Conservation (phyloP, 2,113 vertebrate genomes). For the Passerina amoena region DNA sequence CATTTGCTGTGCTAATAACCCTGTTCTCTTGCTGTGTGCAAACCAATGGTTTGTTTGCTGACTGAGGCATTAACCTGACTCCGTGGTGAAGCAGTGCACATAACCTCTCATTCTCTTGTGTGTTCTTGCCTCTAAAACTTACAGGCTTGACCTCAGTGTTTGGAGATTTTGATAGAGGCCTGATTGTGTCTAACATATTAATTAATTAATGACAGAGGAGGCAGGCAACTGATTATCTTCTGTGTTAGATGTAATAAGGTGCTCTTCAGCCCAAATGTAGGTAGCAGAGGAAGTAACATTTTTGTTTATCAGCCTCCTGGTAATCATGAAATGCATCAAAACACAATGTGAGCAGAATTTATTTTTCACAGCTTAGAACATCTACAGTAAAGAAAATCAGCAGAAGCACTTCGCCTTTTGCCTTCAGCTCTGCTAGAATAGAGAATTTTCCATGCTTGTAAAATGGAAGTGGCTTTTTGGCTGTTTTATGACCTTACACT, state of each 20-base stretch:
- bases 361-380: not conserved
- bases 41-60: not conserved
- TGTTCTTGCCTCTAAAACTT: not conserved
- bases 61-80: not conserved
- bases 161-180: not conserved
- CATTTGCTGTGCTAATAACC: not conserved
- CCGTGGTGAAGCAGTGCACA: accelerated
- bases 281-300: not conserved
- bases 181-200: not conserved
- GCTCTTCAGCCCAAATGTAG: not conserved
- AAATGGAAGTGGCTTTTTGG: not conserved
- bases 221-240: not conserved
- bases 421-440: not conserved
- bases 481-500: not conserved
- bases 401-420: not conserved
- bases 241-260: not conserved
- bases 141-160: not conserved
- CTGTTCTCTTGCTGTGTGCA: not conserved
- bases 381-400: not conserved
- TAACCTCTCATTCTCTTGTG: not conserved
- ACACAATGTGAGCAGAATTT: not conserved
- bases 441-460: not conserved
- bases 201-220: not conserved
- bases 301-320: not conserved
- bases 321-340: not conserved